Base-by-base conservation (phyloP, 2,888 invertebrate genomes). In the Rhagophthalmus giganteus region DNA sequence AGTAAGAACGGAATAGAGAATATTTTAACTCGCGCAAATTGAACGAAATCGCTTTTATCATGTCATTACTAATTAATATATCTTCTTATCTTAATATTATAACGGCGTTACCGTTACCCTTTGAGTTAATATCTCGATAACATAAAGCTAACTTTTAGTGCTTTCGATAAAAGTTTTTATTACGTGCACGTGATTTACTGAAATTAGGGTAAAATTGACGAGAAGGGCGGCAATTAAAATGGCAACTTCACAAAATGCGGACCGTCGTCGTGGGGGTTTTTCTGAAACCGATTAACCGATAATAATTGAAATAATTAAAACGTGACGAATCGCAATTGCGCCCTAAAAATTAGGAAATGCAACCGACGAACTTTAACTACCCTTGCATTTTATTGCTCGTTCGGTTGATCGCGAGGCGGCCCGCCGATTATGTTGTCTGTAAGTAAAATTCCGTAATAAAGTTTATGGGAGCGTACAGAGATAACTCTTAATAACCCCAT, bases 351-450 rank as follows among this genome's bases (percentile, higher is more conserved):
- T n/a, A n/a, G n/a, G n/a, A n/a, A n/a, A n/a, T n/a, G n/a, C n/a
- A n/a, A n/a, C n/a, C n/a, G n/a, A n/a, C n/a, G n/a, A n/a, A n/a
- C n/a, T n/a, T n/a, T n/a, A n/a, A n/a, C n/a, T n/a, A n/a, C n/a
- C n/a, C n/a, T 31, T 45, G 45, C 35, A 45, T 31, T 45, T 45
- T 45, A 45, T 37, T 37, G 11, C 37, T 37, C 45, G 15, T 45
- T 35, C 31, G 25, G 37, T 37, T 45, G 37, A 45, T 45, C 31
- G 37, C 37, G 25, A 31, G 37, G 31, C 34, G 32, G 25, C 9
- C 14, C 9, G 26, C 26, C 37, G 30, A 37, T 45, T 45, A 37
- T 31, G 45, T 37, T 25, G 45, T 37, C 33, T 35, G 15, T 16
- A 35, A 44, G 34, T 44, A 35, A 33, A 26, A 42, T 33, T 32